Evolutionary conservation across 2,888 invertebrate genomes (phyloP), one percentile per base, ranked within the genome.

Genomic region (Spisula subtruncata): DNA sequence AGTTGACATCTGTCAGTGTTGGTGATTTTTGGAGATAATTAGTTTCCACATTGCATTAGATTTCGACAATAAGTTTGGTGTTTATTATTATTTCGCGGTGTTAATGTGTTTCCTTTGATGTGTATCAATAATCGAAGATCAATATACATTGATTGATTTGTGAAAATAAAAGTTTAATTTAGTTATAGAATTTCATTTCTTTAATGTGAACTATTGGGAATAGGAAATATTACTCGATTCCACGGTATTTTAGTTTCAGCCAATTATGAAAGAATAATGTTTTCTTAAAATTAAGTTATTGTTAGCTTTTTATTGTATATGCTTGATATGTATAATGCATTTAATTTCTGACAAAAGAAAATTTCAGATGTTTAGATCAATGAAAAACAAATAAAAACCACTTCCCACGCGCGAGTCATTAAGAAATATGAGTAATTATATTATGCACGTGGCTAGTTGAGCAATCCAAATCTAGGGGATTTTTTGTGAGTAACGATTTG

Each of bases 81-180:
- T 75, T 32, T 35, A 35, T 75, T 14, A 35, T 66, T 10, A 25
- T 66, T 66, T 66, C 25, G 20, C 25, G 60, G 60, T 66, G 60
- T 66, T 25, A 66, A 66, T 66, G 60, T 66, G 25, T 56, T 32
- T 18, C 32, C 75, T 75, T 75, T 75, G 75, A 75, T 75, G 5
- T 32, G 32, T 35, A 75, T 75, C 75, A 18, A 75, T 75, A 75
- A 75, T 75, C 75, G 75, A 75, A 75, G 12, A 32, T 75, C 75
- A 75, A 75, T 75, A 75, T 35, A 75, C 75, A 75, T 18, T 75
- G 75, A 75, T 75, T 75, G 75, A 75, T 75, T 75, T 14, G 75
- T 75, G 35, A 75, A 35, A 71, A 35, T 75, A 75, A 71, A 75
- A 25, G 75, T 75, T 75, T 32, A 75, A 75, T 35, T 75, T 32